Conservation (phyloP, 2,888 invertebrate species). For the Nomada ruficornis region DNA sequence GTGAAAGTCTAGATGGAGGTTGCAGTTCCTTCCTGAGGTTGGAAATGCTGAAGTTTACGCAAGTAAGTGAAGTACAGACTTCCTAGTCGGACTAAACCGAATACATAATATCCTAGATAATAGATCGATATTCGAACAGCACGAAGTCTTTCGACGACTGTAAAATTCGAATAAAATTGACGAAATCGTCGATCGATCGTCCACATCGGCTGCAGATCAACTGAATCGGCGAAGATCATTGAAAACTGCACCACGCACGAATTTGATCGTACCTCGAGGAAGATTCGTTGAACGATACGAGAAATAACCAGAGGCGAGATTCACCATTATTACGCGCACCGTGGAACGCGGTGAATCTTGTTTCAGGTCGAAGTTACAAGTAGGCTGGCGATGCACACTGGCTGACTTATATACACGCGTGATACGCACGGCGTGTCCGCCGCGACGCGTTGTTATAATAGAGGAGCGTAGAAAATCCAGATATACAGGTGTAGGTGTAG, state of each 20-base stretch:
- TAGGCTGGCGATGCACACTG: slow-evolving; percentile 22
- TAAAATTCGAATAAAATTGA: too few relatives aligned
- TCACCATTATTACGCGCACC: slow-evolving; percentile 9
- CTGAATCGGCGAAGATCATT: too few relatives aligned
- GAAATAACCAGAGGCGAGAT: background rate
- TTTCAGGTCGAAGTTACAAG: slow-evolving; percentile 30
- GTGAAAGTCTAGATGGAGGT: slow-evolving; percentile 21
- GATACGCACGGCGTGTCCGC: background rate
- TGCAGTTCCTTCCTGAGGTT: slow-evolving; percentile 6
- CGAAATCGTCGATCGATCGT: too few relatives aligned
- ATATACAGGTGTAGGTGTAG: slow-evolving; percentile 22
- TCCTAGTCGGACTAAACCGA: background rate
- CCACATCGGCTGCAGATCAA: too few relatives aligned
- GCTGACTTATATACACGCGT: slow-evolving; percentile 26
- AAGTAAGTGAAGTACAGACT: background rate
- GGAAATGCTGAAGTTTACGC: background rate
- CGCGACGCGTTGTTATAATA: slow-evolving; percentile 1
- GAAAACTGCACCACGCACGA: too few relatives aligned
- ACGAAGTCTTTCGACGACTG: too few relatives aligned
- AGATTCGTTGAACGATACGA: background rate
- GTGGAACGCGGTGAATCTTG: slow-evolving; percentile 36
- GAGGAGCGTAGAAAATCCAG: slow-evolving; percentile 40
- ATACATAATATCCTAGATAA: too few relatives aligned
- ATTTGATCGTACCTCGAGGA: too few relatives aligned
- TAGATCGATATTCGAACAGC: too few relatives aligned